Base-by-base conservation (phyloP, 2,888 invertebrate species). In the Diplazon laetatorius region DNA sequence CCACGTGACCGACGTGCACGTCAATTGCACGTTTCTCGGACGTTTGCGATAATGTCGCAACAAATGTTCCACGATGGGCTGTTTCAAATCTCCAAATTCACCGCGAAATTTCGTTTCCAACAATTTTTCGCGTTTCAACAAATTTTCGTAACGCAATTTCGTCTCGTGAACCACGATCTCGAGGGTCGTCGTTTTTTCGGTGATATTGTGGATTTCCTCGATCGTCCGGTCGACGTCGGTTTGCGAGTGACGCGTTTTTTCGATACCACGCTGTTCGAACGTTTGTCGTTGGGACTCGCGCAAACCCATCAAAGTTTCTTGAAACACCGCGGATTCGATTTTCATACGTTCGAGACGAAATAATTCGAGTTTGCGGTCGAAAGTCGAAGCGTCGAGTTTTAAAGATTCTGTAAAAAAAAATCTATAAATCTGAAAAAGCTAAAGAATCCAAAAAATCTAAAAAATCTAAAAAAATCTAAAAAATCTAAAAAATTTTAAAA, bases 261-360 rank as follows among this genome's bases (percentile, higher is more conserved):
- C 25, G 0, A 70, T 78, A 14, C 71, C 69, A 0, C 57, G 37
- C 25, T 65, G 65, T n/a, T 77, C 66, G 1, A 35, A 55, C 12
- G 68, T 75, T 0, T 83, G 76, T 1, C 79, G 74, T 4, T 55
- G 65, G 0, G 76, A 78, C 68, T 93, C 88, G 0, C 94, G 92
- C 88, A 94, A 91, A 9, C 94, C 88, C 80, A 92, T 93, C 2
- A 95, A 87, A 70, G 93, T 93, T 82, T 95, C 95, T 84, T 96
- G 95, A 8, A 94, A 93, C 25, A 96, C 93, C 0, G 95, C 94
- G 9, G 95, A 94, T 87, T 96, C 95, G 25, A 94, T 92, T 82
- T 93, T 92, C 37, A 95, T 91, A 87, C 94, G 94, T 57, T 92
- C 89, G 16, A 92, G 87, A 89, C 92, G 92, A 76, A 92, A 87